phyloP scores from a whole-genome alignment of 2,113 vertebrate species.

The Carassius auratus region DNA sequence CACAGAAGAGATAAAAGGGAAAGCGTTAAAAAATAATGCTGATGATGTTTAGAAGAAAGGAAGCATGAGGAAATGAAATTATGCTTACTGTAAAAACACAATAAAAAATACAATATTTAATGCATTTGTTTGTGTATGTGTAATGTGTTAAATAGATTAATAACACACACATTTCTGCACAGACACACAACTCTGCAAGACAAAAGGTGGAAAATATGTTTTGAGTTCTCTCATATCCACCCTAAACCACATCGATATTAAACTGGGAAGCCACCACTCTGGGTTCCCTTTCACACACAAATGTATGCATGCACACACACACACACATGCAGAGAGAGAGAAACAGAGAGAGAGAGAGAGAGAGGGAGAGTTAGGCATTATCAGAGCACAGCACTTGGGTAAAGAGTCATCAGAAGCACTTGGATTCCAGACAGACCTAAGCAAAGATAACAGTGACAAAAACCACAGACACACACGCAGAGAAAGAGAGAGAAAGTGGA shows the following conservation, averaged over 20 bases:
- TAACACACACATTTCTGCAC: not conserved
- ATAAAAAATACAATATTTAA: too few relatives aligned
- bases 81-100: not conserved
- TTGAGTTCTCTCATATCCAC: conserved; percentile 26
- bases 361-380: conserved; percentile 45
- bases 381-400: conserved; percentile 56
- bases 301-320: not conserved
- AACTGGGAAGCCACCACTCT: conserved; percentile 57
- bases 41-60: conserved; percentile 39
- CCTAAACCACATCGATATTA: conserved; percentile 52
- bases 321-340: not conserved
- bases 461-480: conserved; percentile 25
- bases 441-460: conserved; percentile 55
- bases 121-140: too few relatives aligned
- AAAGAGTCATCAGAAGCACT: conserved; percentile 53
- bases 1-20: conserved; percentile 8
- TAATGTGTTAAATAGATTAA: too few relatives aligned
- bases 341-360: too few relatives aligned
- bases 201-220: conserved; percentile 45
- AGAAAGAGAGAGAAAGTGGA: conserved; percentile 42
- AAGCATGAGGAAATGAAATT: not conserved
- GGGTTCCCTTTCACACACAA: conserved; percentile 52
- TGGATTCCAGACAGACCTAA: conserved; percentile 51
- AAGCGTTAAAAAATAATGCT: conserved; percentile 44
- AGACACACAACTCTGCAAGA: not conserved